These are phyloP conservation scores for Amiota communis DNA, from an alignment of 2,888 invertebrate species.

Conservation along the genomic window DNA sequence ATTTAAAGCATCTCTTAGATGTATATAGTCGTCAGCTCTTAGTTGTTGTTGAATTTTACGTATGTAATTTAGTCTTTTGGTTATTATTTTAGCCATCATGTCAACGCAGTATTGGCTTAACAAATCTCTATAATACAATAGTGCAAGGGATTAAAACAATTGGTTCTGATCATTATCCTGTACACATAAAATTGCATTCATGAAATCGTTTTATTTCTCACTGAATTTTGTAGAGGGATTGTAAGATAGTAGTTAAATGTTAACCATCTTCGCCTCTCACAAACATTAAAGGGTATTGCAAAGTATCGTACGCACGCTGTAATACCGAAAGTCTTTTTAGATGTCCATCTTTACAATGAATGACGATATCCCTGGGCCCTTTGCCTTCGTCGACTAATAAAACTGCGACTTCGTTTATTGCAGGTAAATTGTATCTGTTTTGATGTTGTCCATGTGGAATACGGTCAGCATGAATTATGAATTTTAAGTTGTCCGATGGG, in stretches of 20 bases:
- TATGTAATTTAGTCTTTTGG: slow-evolving; percentile 1
- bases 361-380: not conserved
- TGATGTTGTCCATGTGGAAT: not conserved
- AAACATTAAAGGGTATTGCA: slow-evolving; percentile 3
- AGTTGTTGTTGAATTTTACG: not conserved
- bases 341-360: not conserved
- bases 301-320: not conserved
- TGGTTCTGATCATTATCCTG: no score
- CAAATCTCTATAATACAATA: slow-evolving; percentile 5
- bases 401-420: not conserved
- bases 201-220: not conserved
- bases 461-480: not conserved
- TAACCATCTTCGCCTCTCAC: not conserved
- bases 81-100: not conserved
- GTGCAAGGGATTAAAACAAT: no score
- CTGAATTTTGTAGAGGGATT: not conserved
- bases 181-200: not conserved
- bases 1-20: not conserved
- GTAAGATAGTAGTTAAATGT: not conserved
- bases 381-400: not conserved
- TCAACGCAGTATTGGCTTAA: not conserved
- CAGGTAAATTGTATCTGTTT: not conserved
- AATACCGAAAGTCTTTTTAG: not conserved
- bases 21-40: slow-evolving; percentile 3
- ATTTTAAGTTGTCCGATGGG: not conserved